phyloP scores from a whole-genome alignment of 1,140 invertebrate genomes.

The Danaus melanippus region DNA sequence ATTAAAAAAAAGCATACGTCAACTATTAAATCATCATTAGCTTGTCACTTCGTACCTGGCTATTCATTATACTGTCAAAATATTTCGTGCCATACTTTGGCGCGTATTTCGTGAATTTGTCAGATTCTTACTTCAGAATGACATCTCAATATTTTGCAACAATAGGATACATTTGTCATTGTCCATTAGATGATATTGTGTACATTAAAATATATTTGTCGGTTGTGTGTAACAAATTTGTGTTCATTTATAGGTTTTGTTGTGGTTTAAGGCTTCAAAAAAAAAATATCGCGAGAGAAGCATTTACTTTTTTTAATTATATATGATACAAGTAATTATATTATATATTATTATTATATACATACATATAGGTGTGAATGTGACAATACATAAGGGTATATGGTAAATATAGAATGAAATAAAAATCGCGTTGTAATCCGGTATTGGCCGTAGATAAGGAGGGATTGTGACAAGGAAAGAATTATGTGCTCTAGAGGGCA shows the following conservation, averaged over 20 bases:
- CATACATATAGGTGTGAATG: conserved; percentile 26
- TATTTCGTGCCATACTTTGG: conserved; percentile 55
- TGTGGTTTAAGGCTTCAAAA: conserved; percentile 4
- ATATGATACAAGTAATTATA: background rate
- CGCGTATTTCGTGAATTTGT: conserved; percentile 57
- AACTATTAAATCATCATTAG: conserved; percentile 56
- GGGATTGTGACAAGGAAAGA: conserved; percentile 71
- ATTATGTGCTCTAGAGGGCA: conserved; percentile 72
- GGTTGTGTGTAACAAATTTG: background rate
- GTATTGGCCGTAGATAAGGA: conserved; percentile 70
- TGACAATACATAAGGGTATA: conserved; percentile 35
- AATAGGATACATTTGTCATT: conserved; percentile 68
- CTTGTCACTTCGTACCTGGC: conserved; percentile 46
- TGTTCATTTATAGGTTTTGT: background rate
- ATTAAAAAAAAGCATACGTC: conserved; percentile 3
- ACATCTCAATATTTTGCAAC: conserved; percentile 59
- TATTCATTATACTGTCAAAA: conserved; percentile 68
- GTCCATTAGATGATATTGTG: conserved; percentile 67
- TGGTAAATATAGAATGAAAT: conserved; percentile 60
- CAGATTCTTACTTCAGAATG: conserved; percentile 55
- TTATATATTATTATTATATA: no score
- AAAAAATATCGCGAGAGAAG: background rate
- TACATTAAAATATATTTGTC: conserved; percentile 41
- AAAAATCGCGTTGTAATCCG: conserved; percentile 72
- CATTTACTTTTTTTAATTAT: conserved; percentile 5